Percentiles rank a stretch among this genome's conserved stretches.
Conservation (phyloP, 2,888 invertebrate species). For the Thyatira batis region DNA sequence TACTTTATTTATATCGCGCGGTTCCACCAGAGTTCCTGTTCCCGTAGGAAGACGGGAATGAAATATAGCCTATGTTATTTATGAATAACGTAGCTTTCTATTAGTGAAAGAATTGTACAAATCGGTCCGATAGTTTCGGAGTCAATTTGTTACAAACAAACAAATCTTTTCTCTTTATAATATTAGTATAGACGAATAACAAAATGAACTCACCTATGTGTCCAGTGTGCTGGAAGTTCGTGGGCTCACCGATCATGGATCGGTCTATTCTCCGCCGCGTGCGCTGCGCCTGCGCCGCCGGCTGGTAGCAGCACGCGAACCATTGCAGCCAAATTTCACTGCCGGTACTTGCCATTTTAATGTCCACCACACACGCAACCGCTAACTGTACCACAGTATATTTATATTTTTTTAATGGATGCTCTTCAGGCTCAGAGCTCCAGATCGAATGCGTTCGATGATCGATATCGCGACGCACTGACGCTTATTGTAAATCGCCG, state of each 20-base stretch:
- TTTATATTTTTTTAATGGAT: slow-evolving; percentile 13
- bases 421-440: slow-evolving; percentile 33
- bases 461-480: slow-evolving; percentile 36
- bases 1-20: too few relatives aligned
- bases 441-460: slow-evolving; percentile 38
- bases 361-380: slow-evolving; percentile 49
- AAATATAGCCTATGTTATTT: too few relatives aligned
- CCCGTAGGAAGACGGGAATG: too few relatives aligned
- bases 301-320: slow-evolving; percentile 95
- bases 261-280: slow-evolving; percentile 91
- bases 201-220: slow-evolving; percentile 68
- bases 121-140: too few relatives aligned
- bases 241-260: slow-evolving; percentile 97
- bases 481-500: slow-evolving; percentile 21
- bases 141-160: not conserved
- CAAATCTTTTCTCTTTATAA: not conserved
- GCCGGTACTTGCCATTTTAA: slow-evolving; percentile 86
- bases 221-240: slow-evolving; percentile 97
- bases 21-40: too few relatives aligned
- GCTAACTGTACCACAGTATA: slow-evolving; percentile 11
- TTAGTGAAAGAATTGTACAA: too few relatives aligned
- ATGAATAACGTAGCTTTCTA: too few relatives aligned
- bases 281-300: slow-evolving; percentile 88
- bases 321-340: slow-evolving; percentile 95
- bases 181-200: not conserved